phyloP scores from a whole-genome alignment of 92 coral and sea anemone species.

The Phymanthus crucifer region DNA sequence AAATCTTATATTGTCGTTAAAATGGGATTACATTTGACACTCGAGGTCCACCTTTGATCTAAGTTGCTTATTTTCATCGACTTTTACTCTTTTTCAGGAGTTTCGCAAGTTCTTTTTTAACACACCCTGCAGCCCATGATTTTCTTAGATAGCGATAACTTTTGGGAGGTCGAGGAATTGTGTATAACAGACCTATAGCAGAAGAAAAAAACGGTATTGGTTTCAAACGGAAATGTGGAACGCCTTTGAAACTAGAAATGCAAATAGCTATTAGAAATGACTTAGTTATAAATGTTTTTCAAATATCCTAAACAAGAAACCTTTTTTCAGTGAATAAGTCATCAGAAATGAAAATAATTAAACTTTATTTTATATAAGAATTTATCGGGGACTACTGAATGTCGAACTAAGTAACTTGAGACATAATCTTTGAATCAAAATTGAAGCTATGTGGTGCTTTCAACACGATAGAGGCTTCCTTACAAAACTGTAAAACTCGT shows the following conservation, averaged over 20 bases:
- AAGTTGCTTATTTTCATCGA: background rate
- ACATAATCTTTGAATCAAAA: too few relatives aligned
- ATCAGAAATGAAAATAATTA: background rate
- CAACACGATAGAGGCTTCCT: too few relatives aligned
- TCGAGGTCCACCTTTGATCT: conserved; percentile 6
- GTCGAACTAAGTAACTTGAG: too few relatives aligned
- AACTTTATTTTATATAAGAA: too few relatives aligned
- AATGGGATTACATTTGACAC: background rate
- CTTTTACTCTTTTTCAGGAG: background rate
- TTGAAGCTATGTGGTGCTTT: too few relatives aligned
- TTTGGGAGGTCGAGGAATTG: background rate
- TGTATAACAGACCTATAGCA: too few relatives aligned
- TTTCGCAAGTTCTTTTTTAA: background rate
- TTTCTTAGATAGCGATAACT: background rate
- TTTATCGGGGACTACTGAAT: too few relatives aligned
- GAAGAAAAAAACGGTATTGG: background rate
- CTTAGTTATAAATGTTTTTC: background rate
- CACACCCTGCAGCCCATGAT: background rate
- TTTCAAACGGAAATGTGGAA: background rate
- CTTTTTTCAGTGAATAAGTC: background rate
- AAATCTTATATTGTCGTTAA: conserved; percentile 5
- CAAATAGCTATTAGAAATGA: background rate
- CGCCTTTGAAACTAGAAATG: background rate
- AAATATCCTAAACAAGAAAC: background rate
- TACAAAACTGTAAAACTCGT: too few relatives aligned